These are phyloP conservation scores for Bovichtus diacanthus DNA, from an alignment of 2,797 vertebrate genomes.

Conservation along the genomic window DNA sequence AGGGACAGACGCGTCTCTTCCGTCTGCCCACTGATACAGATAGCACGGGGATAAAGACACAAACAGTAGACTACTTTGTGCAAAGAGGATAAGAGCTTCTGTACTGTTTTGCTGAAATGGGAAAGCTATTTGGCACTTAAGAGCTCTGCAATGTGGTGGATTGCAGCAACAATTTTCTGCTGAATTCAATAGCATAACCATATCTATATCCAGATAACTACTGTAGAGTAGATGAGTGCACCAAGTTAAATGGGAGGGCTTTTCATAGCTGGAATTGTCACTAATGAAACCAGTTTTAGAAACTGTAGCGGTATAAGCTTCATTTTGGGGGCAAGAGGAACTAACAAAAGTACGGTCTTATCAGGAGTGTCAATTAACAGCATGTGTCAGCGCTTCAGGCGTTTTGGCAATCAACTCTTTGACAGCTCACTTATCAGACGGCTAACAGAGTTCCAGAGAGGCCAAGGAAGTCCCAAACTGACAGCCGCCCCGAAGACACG, in stretches of 20 bases:
- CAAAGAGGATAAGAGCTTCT: constrained; percentile 39
- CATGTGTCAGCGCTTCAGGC: not conserved
- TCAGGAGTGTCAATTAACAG: not conserved
- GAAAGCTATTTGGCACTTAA: constrained; percentile 28
- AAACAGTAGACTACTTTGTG: constrained; percentile 31
- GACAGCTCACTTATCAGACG: not conserved
- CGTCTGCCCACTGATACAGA: constrained; percentile 9
- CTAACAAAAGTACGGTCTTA: not conserved
- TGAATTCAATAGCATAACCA: constrained; percentile 15
- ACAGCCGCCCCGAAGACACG: not conserved
- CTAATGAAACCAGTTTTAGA: not conserved
- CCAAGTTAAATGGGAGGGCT: not conserved
- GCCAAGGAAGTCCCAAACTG: not conserved
- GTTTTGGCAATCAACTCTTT: not conserved
- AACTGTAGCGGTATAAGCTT: not conserved
- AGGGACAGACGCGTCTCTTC: constrained; percentile 11
- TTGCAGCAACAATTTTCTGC: constrained; percentile 15
- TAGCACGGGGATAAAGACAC: constrained; percentile 9
- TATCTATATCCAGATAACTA: not conserved
- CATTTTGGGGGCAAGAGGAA: not conserved
- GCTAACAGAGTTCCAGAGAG: not conserved
- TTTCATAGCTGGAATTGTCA: not conserved
- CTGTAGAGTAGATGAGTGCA: not conserved
- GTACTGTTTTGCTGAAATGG: constrained; percentile 11
- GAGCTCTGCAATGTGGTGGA: constrained; percentile 4